Percentiles rank a stretch among this genome's conserved stretches.
phyloP scores from a whole-genome alignment of 1,140 invertebrate genomes.

The Zaprionus davidi region DNA sequence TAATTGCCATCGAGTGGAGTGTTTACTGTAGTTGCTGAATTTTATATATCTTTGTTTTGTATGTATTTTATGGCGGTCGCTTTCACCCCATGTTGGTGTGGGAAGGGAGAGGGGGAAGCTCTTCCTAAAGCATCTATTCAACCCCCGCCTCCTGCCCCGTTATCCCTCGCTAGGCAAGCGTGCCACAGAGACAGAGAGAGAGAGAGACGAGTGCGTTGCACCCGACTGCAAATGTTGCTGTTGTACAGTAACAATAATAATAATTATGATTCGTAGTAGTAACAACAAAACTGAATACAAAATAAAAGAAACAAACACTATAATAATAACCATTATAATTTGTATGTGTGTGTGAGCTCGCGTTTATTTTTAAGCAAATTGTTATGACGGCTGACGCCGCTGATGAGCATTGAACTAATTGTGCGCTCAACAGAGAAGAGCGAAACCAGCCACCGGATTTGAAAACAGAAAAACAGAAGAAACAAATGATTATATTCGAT shows the following conservation, averaged over 20 bases:
- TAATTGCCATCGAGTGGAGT: constrained; percentile 58
- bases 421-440: constrained; percentile 67
- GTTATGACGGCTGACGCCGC: constrained; percentile 58
- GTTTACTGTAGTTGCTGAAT: constrained; percentile 34
- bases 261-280: constrained; percentile 29
- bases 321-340: constrained; percentile 43
- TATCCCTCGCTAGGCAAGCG: constrained; percentile 69
- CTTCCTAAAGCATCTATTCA: constrained; percentile 7
- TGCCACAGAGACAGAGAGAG: constrained; percentile 44
- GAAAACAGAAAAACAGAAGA: background rate
- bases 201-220: constrained; percentile 40
- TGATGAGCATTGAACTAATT: constrained; percentile 78
- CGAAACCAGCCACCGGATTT: constrained; percentile 41
- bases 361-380: constrained; percentile 61
- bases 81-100: constrained; percentile 46
- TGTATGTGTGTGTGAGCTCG: constrained; percentile 10
- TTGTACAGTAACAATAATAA: constrained; percentile 21
- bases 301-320: constrained; percentile 29
- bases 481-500: constrained; percentile 6
- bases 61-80: constrained; percentile 45
- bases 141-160: constrained; percentile 15
- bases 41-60: constrained; percentile 3
- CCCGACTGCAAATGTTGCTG: constrained; percentile 25
- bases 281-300: constrained; percentile 6
- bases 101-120: constrained; percentile 8